Conservation (phyloP, 1,140 invertebrate species). For the Scaptomyza hsui region DNA sequence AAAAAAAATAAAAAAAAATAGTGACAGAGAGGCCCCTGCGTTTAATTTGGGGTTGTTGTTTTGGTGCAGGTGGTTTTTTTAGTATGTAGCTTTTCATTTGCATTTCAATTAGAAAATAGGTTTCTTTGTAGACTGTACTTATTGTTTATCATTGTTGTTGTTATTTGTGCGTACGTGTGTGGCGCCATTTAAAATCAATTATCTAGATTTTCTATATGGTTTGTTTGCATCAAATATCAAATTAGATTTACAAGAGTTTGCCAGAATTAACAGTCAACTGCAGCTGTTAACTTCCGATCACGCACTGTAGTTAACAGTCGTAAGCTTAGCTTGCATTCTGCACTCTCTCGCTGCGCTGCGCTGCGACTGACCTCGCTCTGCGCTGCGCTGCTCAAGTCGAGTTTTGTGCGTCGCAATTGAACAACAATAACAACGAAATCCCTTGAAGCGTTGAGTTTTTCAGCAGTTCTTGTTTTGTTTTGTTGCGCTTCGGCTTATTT, state of each 20-base stretch:
- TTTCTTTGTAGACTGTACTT: constrained; percentile 51
- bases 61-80: no score
- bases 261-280: not conserved
- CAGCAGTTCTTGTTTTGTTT: no score
- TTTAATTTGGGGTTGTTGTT: no score
- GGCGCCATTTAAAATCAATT: constrained; percentile 41
- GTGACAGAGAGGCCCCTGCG: no score
- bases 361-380: constrained; percentile 27
- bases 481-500: constrained; percentile 74
- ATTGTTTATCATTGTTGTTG: constrained; percentile 45
- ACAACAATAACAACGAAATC: constrained; percentile 27
- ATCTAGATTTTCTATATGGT: constrained; percentile 18
- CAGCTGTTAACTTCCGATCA: not conserved
- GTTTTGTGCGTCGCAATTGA: constrained; percentile 66
- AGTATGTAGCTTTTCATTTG: constrained; percentile 74
- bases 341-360: constrained; percentile 1
- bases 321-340: no score
- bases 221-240: not conserved
- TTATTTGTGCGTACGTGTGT: constrained; percentile 30
- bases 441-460: constrained; percentile 75
- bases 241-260: no score
- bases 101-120: constrained; percentile 70
- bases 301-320: constrained; percentile 2
- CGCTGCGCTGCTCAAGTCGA: constrained; percentile 32
- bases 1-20: no score